phyloP scores from a whole-genome alignment of 2,797 vertebrate species.

The Fistularia tabacaria region DNA sequence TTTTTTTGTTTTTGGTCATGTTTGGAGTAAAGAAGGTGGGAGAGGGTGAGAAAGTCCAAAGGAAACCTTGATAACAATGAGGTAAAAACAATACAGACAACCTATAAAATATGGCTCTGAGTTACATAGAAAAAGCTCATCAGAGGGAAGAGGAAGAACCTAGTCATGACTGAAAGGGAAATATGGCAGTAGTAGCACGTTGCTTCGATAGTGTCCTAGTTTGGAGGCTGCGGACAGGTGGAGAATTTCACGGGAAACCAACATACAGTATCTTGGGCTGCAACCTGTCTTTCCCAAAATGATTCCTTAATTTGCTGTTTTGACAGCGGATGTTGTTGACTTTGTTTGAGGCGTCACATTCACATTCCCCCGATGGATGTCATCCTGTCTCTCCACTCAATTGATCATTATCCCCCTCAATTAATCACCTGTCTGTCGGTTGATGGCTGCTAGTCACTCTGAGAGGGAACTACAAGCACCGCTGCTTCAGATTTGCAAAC shows the following conservation, averaged over 20 bases:
- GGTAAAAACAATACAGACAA: slow-evolving; percentile 71
- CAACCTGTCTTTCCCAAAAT: no score
- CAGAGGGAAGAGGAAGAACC: slow-evolving; percentile 60
- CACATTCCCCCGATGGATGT: no score
- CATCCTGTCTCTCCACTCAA: no score
- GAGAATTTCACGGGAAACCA: no score
- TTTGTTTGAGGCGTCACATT: no score
- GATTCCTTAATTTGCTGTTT: no score
- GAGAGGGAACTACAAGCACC: slow-evolving; percentile 30
- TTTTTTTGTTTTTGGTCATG: slow-evolving; percentile 66
- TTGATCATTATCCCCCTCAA: no score
- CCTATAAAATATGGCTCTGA: slow-evolving; percentile 83
- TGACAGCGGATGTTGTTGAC: no score
- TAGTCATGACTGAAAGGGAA: slow-evolving; percentile 58
- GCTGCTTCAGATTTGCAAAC: slow-evolving; percentile 37
- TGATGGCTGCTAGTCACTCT: slow-evolving; percentile 41
- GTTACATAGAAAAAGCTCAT: slow-evolving; percentile 76
- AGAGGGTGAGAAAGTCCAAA: slow-evolving; percentile 39
- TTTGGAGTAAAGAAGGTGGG: slow-evolving; percentile 45
- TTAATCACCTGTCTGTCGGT: neutral
- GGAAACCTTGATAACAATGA: slow-evolving; percentile 63
- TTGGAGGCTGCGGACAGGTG: slow-evolving; percentile 6
- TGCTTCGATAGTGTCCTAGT: slow-evolving; percentile 53
- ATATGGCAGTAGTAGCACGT: slow-evolving; percentile 75
- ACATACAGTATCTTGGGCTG: no score